A percentile compares a stretch with the other conserved stretches of the same genome.
These are phyloP conservation scores for Melanaphis sacchari DNA, from an alignment of 1,140 invertebrate genomes.

Conservation along the genomic window DNA sequence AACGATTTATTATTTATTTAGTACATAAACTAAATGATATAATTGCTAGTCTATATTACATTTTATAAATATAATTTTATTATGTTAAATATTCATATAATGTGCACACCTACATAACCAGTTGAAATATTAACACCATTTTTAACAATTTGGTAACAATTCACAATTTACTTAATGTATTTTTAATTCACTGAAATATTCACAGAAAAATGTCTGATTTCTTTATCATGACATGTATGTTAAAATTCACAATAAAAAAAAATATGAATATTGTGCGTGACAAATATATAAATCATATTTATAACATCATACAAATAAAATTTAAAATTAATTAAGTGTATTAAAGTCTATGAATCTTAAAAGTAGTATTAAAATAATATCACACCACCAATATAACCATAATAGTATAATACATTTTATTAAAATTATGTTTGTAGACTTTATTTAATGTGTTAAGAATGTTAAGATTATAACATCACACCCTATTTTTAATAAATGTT, in stretches of 20 bases:
- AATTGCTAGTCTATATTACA: background rate
- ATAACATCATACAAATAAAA: background rate
- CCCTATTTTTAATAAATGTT: too few species aligned
- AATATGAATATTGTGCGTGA: background rate
- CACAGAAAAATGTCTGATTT: background rate
- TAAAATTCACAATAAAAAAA: background rate
- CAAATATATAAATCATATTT: background rate
- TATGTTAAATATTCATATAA: background rate
- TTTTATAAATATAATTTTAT: background rate
- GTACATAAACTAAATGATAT: background rate
- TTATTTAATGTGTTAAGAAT: too few species aligned
- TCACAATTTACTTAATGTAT: background rate
- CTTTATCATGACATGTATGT: background rate
- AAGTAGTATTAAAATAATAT: too few species aligned
- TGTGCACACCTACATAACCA: background rate
- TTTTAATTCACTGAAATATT: too few species aligned
- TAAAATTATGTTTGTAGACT: too few species aligned
- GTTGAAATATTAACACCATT: background rate
- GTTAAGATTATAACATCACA: too few species aligned
- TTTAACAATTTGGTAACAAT: background rate
- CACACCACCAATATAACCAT: too few species aligned
- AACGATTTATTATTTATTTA: background rate
- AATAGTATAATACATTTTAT: too few species aligned
- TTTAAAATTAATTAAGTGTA: background rate
- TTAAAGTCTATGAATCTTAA: background rate